A percentile compares a stretch with the other conserved stretches of the same genome.
phyloP scores from a whole-genome alignment of 1,140 invertebrate species.

The Paraescarpia echinospica region DNA sequence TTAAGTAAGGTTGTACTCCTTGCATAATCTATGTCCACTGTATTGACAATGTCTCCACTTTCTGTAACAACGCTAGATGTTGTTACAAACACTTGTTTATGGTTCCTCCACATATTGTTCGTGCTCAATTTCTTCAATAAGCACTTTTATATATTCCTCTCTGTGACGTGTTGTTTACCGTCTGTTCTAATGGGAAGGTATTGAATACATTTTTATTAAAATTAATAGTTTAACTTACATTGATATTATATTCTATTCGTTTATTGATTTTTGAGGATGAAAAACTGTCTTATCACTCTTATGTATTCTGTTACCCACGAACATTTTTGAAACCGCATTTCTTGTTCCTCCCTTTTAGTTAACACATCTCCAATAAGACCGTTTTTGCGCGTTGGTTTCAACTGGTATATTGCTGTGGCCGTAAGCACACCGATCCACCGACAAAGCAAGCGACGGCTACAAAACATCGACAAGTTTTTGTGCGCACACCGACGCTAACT shows the following conservation, averaged over 20 bases:
- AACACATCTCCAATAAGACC: background rate
- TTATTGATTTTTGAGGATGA: background rate
- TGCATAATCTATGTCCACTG: no score
- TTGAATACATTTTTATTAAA: background rate
- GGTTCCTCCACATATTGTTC: no score
- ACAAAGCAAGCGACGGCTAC: background rate
- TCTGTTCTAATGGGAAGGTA: no score
- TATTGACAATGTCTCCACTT: no score
- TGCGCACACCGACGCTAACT: background rate
- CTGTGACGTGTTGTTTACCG: no score
- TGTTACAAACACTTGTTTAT: no score
- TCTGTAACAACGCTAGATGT: no score
- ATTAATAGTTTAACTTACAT: background rate
- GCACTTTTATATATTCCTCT: no score
- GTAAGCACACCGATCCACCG: background rate
- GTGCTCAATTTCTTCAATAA: no score
- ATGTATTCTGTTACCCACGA: background rate
- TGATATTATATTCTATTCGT: background rate
- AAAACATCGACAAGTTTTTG: background rate
- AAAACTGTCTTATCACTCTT: background rate
- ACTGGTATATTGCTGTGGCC: background rate
- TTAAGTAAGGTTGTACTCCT: background rate
- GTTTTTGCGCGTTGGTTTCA: background rate
- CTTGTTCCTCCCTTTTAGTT: background rate
- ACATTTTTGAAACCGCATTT: background rate